Base-by-base conservation (phyloP, 2,113 vertebrate genomes). In the Macquaria australasica region DNA sequence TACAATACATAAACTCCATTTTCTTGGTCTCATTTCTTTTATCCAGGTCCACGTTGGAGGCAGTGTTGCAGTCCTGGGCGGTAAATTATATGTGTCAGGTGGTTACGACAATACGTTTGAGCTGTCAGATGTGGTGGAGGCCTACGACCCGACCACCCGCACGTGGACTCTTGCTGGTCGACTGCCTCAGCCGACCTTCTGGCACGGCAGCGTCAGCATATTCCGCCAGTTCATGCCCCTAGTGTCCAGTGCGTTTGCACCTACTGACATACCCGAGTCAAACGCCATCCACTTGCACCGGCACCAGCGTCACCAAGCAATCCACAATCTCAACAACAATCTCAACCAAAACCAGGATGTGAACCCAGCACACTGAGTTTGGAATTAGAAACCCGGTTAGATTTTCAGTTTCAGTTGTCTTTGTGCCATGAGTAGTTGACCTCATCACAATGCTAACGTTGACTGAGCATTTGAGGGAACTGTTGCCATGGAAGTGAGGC, bases 161-260 rank as follows among this genome's bases (percentile, higher is more conserved):
- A 73, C 87, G 0, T 99, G 98, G 98, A 95, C 92, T 0, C 62
- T 94, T 0, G 96, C 96, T 7, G 98, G 98, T 0, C 96, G 95
- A 1, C 96, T 99, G 1, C 98, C 98, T 0, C 98, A 99, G 92
- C 97, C 98, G 50, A 99, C 97, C 75, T 99, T 99, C 96, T 99
- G 98, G 98, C 98, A 99, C 0, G 97, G 98, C 95, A 99, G 97
- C 0, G 98, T 99, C 94, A 99, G 98, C 95, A 99, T 99, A 39
- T 99, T 99, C 94, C 97, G 98, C 1, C 98, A 99, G 96, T 99
- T 99, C 95, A 98, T 99, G 98, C 98, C 98, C 0, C 95, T 96
- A 66, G 96, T 97, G 10, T 93, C 93, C 0, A 94, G 89, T 5
- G 93, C 96, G 0, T 97, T 97, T 0, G 96, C 96, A 0, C 75